Evolutionary conservation across 2,113 vertebrate species (phyloP).

Genomic region (Zosterops hypoxanthus): DNA sequence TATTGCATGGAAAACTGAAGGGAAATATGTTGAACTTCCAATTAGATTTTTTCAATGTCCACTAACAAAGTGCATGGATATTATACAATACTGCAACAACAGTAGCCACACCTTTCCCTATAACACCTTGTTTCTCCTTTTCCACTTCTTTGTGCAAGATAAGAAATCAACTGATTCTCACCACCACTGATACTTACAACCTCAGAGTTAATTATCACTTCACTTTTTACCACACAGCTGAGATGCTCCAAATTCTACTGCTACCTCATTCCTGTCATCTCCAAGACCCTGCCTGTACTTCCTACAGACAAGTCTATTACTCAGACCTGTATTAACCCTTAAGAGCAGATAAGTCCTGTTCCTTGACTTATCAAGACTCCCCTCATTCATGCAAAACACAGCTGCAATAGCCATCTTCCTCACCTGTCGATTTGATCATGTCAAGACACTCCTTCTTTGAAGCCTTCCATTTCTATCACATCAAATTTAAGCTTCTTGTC

Average conservation of each 20-base stretch:
- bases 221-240: not conserved
- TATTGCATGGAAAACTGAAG: not conserved
- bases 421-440: not conserved
- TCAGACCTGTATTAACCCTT: not conserved
- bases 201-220: not conserved
- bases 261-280: not conserved
- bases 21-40: not conserved
- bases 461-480: constrained; percentile 7
- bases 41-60: not conserved
- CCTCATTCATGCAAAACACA: not conserved
- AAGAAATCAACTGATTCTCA: not conserved
- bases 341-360: not conserved
- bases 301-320: not conserved
- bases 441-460: constrained; percentile 15
- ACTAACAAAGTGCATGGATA: not conserved
- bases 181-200: not conserved
- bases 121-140: not conserved
- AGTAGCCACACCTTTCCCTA: not conserved
- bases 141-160: not conserved
- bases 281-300: not conserved
- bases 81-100: not conserved
- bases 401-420: not conserved
- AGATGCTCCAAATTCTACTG: not conserved
- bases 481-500: constrained; percentile 47
- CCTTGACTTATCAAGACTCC: not conserved